These are phyloP conservation scores for Ameiurus melas DNA, from an alignment of 2,113 vertebrate species.

Conservation along the genomic window DNA sequence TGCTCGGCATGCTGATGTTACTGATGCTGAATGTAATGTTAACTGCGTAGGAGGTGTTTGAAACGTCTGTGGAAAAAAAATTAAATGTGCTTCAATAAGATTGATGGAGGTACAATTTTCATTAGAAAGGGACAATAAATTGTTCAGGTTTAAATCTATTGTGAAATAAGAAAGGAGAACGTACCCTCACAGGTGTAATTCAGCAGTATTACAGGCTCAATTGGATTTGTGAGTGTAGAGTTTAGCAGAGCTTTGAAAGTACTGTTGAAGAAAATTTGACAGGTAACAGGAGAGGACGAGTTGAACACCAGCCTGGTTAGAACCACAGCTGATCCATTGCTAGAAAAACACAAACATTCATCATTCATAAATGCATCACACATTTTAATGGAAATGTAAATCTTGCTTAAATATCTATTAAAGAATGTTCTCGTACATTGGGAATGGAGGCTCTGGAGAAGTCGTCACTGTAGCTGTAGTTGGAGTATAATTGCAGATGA, in stretches of 20 bases:
- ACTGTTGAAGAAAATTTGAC: too few species aligned
- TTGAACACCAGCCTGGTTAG: background rate
- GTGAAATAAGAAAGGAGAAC: background rate
- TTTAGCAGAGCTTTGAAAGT: background rate
- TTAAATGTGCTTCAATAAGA: background rate
- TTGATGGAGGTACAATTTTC: background rate
- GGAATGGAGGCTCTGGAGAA: too few species aligned
- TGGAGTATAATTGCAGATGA: background rate
- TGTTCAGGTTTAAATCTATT: background rate
- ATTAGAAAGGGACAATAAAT: too few species aligned
- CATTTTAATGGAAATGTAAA: too few species aligned
- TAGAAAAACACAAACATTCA: background rate
- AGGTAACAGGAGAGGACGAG: background rate
- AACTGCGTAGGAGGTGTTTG: background rate
- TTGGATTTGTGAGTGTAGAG: background rate
- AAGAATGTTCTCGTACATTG: too few species aligned
- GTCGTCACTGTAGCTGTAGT: too few species aligned
- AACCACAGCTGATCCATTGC: background rate
- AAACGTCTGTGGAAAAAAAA: background rate
- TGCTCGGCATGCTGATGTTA: background rate
- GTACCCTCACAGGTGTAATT: slow-evolving; percentile 18
- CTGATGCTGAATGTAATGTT: background rate
- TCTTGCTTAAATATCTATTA: too few species aligned
- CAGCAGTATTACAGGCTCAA: background rate
- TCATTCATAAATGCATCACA: too few species aligned